Evolutionary conservation across 2,797 vertebrate genomes (phyloP).

Genomic region (Centropyge bicolor): DNA sequence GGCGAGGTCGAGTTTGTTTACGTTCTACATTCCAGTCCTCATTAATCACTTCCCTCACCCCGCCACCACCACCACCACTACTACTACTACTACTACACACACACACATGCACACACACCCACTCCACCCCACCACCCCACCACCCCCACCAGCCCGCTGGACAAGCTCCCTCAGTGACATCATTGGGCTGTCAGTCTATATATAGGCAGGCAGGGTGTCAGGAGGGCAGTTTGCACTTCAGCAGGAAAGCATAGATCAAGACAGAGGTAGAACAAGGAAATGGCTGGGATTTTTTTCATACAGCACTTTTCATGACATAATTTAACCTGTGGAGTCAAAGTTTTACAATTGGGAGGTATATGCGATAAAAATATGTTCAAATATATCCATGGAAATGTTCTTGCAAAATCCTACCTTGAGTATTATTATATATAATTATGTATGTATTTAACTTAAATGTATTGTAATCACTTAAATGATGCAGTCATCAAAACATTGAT

Average conservation of each 20-base stretch:
- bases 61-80: conserved; percentile 12
- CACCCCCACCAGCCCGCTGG: conserved; percentile 58
- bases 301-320: not conserved
- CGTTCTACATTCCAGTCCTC: conserved; percentile 79
- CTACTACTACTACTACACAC: conserved; percentile 11
- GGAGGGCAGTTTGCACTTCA: conserved; percentile 80
- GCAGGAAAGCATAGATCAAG: conserved; percentile 70
- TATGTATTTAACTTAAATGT: not conserved
- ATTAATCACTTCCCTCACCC: conserved; percentile 82
- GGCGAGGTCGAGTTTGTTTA: conserved; percentile 85
- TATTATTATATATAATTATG: not conserved
- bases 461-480: conserved; percentile 10
- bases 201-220: conserved; percentile 87
- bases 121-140: not conserved
- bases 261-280: conserved; percentile 32
- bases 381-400: not conserved
- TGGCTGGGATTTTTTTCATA: not conserved
- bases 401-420: not conserved
- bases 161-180: conserved; percentile 87
- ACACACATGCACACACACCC: conserved; percentile 32
- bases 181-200: conserved; percentile 90
- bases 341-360: not conserved
- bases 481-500: not conserved
- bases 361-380: not conserved
- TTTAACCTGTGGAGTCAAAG: not conserved